Evolutionary conservation across 1,140 invertebrate genomes (phyloP).

Genomic region (Lerema accius): DNA sequence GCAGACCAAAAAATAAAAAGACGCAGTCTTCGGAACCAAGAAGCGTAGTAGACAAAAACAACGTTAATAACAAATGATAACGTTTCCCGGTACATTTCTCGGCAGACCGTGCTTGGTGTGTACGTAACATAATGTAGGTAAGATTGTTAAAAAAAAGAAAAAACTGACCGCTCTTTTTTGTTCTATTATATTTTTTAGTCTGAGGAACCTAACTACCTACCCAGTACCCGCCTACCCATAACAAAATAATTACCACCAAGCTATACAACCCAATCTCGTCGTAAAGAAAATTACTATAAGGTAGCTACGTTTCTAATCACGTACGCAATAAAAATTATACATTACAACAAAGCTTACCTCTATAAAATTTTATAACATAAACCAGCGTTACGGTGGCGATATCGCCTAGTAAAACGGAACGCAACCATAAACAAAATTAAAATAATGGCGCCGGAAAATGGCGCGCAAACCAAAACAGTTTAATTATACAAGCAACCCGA

Average conservation of each 20-base stretch:
- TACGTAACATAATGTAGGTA: no score
- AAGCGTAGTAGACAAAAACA: no score
- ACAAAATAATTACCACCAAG: not conserved
- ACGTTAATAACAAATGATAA: no score
- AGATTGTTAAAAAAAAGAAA: no score
- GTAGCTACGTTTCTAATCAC: constrained; percentile 33
- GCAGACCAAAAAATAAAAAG: no score
- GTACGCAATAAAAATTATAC: constrained; percentile 37
- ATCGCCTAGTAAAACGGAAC: constrained; percentile 34
- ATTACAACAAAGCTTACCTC: constrained; percentile 31
- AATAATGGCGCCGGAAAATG: constrained; percentile 51
- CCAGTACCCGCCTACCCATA: no score
- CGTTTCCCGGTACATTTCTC: no score
- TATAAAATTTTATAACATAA: constrained; percentile 41
- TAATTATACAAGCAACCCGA: constrained; percentile 57
- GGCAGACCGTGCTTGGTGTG: no score
- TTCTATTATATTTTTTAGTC: no score
- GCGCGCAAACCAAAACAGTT: constrained; percentile 52
- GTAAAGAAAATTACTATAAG: constrained; percentile 4
- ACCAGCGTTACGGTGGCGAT: constrained; percentile 37
- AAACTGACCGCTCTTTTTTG: no score
- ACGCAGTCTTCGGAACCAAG: no score
- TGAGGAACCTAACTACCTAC: no score
- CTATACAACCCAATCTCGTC: not conserved
- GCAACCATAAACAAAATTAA: constrained; percentile 43